phyloP scores from a whole-genome alignment of 2,888 invertebrate genomes.

The Athripsodes cinereus region DNA sequence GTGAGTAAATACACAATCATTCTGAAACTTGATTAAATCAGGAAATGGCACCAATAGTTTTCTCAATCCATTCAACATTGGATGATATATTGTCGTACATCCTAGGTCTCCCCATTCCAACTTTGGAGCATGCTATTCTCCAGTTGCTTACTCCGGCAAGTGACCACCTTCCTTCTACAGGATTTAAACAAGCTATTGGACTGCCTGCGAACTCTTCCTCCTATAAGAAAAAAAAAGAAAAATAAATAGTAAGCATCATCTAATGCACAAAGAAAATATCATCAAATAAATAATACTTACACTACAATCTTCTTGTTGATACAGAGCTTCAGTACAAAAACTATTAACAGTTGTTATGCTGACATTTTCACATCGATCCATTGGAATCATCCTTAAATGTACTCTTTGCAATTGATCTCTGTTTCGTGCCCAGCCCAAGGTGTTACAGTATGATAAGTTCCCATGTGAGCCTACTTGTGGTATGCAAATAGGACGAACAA shows the following conservation, averaged over 20 bases:
- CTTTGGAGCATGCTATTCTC: slow-evolving; percentile 78
- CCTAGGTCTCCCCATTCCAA: slow-evolving; percentile 69
- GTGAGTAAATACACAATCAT: neutral
- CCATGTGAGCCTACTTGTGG: slow-evolving; percentile 44
- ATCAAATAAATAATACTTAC: slow-evolving; percentile 50
- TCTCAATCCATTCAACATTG: slow-evolving; percentile 79
- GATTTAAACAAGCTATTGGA: slow-evolving; percentile 74
- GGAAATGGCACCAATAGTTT: slow-evolving; percentile 54
- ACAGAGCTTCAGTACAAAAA: slow-evolving; percentile 74
- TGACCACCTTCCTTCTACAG: slow-evolving; percentile 69
- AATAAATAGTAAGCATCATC: neutral
- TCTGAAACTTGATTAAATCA: slow-evolving; percentile 4
- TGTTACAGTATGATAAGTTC: slow-evolving; percentile 61
- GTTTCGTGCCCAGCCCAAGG: slow-evolving; percentile 80
- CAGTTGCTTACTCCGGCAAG: slow-evolving; percentile 76
- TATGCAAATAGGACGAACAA: slow-evolving; percentile 76
- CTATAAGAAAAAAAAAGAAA: slow-evolving; percentile 39
- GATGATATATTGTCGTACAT: slow-evolving; percentile 78
- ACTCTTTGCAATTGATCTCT: slow-evolving; percentile 77
- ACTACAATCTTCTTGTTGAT: slow-evolving; percentile 75
- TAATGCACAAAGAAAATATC: neutral
- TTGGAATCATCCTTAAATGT: slow-evolving; percentile 67
- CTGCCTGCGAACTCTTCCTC: slow-evolving; percentile 86
- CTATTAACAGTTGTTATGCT: slow-evolving; percentile 80
- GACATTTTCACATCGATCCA: slow-evolving; percentile 79